Evolutionary conservation across 2,797 vertebrate species (phyloP), one percentile per base, ranked within the genome.

Genomic region (Melanogrammus aeglefinus): DNA sequence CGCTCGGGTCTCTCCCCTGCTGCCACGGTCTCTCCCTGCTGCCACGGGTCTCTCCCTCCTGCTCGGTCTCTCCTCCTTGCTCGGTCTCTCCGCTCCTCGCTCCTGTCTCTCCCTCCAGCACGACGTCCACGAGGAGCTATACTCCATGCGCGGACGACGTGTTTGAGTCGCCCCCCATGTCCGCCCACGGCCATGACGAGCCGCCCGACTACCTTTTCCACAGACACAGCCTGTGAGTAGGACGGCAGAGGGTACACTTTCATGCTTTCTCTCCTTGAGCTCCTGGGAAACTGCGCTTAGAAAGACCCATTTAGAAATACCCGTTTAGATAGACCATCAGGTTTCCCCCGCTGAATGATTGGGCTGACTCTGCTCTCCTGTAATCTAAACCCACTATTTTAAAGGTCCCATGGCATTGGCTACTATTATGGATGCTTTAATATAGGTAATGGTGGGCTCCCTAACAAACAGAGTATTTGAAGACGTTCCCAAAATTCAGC

Each of bases 141-240:
- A 94, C 88, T 98, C 96, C 70, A 98, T 99, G 95, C n/a, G 93
- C 96, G 0, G 98, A 99, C 0, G 98, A 99, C 0, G 98, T 99
- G 63, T 99, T 99, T 14, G 97, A 99, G 89, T 99, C 98, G 0
- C 97, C 97, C 0, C 97, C 97, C 0, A 89, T 97, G 0, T 98
- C 98, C 0, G 97, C 97, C 38, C 93, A 90, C 73, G 88, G 91
- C 73, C 88, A 90, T 3, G 86, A 90, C 1, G 92, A 93, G 4
- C 92, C 89, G 0, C 82, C 86, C 0, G 89, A 89, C 18, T 83
- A 83, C 12, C 91, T 90, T 94, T 93, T n/a, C 77, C 31, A 31
- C 31, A 79, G 86, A 16, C 21, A 38, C 8, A 84, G 88, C 57
- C 82, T 79, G 97, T 98, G 88, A 96, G 97, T 96, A 80, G 76